Evolutionary conservation across 2,797 vertebrate species (phyloP).

Genomic region (Myoxocephalus aenaeus): DNA sequence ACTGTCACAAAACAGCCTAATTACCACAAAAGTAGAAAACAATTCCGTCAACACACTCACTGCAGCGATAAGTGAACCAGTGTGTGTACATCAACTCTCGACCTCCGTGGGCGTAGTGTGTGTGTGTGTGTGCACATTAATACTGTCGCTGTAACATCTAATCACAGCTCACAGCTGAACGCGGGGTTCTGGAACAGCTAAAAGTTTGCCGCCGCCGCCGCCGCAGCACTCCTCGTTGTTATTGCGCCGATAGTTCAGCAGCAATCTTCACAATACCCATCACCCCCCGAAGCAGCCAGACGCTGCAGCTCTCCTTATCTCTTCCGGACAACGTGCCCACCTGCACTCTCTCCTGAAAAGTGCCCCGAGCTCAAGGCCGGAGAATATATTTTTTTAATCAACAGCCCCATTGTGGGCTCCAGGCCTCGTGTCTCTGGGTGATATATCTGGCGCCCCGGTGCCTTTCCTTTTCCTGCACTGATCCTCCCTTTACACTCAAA

Average conservation of each 20-base stretch:
- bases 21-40: background rate
- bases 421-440: slow-evolving; percentile 37
- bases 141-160: slow-evolving; percentile 35
- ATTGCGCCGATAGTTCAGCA: slow-evolving; percentile 15
- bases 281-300: slow-evolving; percentile 25
- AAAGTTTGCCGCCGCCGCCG: slow-evolving; percentile 11
- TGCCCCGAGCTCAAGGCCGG: slow-evolving; percentile 19
- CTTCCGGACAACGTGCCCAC: slow-evolving; percentile 39
- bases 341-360: slow-evolving; percentile 43
- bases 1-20: too few relatives aligned
- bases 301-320: slow-evolving; percentile 44
- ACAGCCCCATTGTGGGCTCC: slow-evolving; percentile 58
- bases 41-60: background rate
- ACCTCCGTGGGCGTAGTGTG: slow-evolving; percentile 6
- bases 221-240: background rate
- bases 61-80: background rate
- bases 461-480: slow-evolving; percentile 44
- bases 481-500: slow-evolving; percentile 53
- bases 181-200: background rate
- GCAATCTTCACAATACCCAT: slow-evolving; percentile 41
- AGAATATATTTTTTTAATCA: slow-evolving; percentile 68
- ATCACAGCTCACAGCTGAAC: slow-evolving; percentile 48
- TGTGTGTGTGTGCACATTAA: slow-evolving; percentile 14
- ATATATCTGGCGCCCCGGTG: slow-evolving; percentile 51
- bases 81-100: background rate